These are phyloP conservation scores for Oryzias curvinotus DNA, from an alignment of 2,113 vertebrate genomes.

Conservation along the genomic window DNA sequence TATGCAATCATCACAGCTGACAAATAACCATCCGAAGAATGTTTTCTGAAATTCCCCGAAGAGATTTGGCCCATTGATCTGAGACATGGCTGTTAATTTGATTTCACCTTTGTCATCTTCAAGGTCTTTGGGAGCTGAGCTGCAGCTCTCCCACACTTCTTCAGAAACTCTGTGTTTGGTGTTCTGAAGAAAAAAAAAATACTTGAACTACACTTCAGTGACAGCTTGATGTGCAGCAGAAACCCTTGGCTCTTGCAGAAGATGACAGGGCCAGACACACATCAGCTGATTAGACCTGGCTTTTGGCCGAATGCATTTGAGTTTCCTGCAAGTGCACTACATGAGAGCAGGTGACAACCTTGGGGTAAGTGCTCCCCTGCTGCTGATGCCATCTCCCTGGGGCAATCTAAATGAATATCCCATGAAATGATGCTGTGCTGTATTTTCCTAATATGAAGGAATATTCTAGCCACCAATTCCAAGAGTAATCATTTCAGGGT, in stretches of 20 bases:
- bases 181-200: neutral
- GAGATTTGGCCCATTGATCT: neutral
- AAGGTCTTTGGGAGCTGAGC: neutral
- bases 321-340: slow-evolving; percentile 5
- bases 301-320: slow-evolving; percentile 14
- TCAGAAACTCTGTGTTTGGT: neutral
- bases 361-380: slow-evolving; percentile 13
- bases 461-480: too few species aligned
- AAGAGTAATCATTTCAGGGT: too few species aligned
- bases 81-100: slow-evolving; percentile 9
- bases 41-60: neutral
- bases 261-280: slow-evolving; percentile 14
- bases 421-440: too few species aligned
- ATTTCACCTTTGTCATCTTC: slow-evolving; percentile 2
- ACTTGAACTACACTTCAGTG: neutral
- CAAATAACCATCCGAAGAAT: slow-evolving; percentile 26
- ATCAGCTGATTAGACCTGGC: slow-evolving; percentile 35
- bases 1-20: slow-evolving; percentile 29
- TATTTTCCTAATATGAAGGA: too few species aligned
- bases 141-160: neutral
- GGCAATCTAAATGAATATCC: too few species aligned
- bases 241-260: slow-evolving; percentile 5
- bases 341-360: neutral
- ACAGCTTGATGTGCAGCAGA: slow-evolving; percentile 26
- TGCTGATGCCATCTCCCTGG: neutral